Base-by-base conservation (phyloP, 2,113 vertebrate genomes). In the Leptobrachium ailaonicum region DNA sequence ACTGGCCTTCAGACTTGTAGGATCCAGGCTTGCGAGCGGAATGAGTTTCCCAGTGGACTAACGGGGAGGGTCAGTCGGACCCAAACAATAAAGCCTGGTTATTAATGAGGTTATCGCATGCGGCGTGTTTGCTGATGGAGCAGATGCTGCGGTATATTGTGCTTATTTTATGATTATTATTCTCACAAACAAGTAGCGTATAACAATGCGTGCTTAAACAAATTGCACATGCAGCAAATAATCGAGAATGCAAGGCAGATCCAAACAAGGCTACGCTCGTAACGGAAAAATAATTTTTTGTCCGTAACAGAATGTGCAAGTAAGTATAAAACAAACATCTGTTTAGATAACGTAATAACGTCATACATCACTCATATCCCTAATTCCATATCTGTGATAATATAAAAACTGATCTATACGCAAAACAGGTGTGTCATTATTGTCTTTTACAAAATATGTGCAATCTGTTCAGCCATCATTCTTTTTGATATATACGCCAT, bases 91-190 rank as follows among this genome's bases (percentile, higher is more conserved):
- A 66, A 40, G 77, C 47, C 20, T 73, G 42, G 43, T 73, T 80
- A 56, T 80, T 80, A 80, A 80, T 80, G 77, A 80, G 77, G 45
- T 53, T 80, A 73, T 80, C 71, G 72, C 63, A 42, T 20, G n/a
- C 71, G 56, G 77, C 6, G 56, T 79, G 70, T 73, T 40, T 66
- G 44, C 67, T 50, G 69, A 64, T 44, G 10, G 40, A 78, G 56
- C 69, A 50, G 60, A 41, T 64, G 44, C 60, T 11, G 45, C 2
- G 4, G 41, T 43, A 66, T 72, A 79, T 79, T 64, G 50, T 7
- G 69, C 4, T 13, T 13, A 68, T 77, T 77, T 66, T 54, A 67
- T 56, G 4, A 50, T 4, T 50, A 50, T 50, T 50, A 7, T 60
- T 60, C 9, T 60, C 13, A 60, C 13, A 60, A 60, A 60, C 56